These are phyloP conservation scores for Cynocephalus volans DNA, from an alignment of 2,113 vertebrate genomes.

Conservation along the genomic window DNA sequence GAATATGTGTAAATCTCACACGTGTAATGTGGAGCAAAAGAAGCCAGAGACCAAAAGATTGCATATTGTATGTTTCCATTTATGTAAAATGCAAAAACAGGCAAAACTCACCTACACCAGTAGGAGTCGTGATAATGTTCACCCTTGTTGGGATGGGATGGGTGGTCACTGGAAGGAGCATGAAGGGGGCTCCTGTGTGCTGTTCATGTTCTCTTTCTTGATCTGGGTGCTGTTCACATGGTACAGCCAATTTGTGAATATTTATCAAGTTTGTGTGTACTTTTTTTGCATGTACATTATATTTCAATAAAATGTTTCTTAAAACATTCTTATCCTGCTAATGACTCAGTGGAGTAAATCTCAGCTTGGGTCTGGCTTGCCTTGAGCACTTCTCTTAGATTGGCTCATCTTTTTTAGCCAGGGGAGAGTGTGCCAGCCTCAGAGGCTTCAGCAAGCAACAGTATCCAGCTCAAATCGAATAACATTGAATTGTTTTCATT, in stretches of 20 bases:
- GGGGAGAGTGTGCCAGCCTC: neutral
- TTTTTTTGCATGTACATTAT: neutral
- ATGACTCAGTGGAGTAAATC: constrained; percentile 43
- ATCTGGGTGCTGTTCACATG: neutral
- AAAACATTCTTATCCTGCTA: constrained; percentile 3
- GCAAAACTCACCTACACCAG: neutral
- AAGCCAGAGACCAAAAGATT: neutral
- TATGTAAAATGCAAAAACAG: neutral
- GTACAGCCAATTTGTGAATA: neutral
- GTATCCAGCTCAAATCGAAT: neutral
- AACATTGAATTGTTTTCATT: constrained; percentile 55
- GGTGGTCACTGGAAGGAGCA: neutral
- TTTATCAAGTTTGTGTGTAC: neutral
- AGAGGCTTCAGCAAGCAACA: neutral
- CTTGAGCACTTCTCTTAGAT: neutral
- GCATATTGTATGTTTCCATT: neutral
- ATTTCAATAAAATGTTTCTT: constrained; percentile 19
- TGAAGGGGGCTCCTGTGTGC: neutral
- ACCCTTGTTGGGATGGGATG: neutral
- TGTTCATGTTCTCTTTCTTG: neutral
- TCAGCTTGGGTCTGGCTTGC: constrained; percentile 39
- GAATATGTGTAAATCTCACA: neutral
- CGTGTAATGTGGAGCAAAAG: neutral
- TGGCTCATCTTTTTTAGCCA: neutral
- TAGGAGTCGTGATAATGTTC: neutral